Evolutionary conservation across 2,888 invertebrate genomes (phyloP).

Genomic region (Maniola hyperantus): DNA sequence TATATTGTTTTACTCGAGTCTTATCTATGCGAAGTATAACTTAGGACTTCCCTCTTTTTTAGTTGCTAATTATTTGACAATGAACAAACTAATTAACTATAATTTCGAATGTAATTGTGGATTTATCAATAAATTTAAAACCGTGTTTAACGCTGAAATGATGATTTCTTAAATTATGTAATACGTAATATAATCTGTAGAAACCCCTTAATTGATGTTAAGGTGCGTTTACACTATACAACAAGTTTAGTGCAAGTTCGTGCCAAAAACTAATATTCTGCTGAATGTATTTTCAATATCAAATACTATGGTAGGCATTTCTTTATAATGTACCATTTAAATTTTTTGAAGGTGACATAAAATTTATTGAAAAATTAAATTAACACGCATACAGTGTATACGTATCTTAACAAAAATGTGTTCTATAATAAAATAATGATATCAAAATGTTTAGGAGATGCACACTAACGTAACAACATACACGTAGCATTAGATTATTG

Average conservation of each 20-base stretch:
- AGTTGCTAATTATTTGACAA: slow-evolving; percentile 19
- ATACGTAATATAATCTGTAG: slow-evolving; percentile 11
- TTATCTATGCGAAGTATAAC: background rate
- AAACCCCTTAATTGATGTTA: slow-evolving; percentile 24
- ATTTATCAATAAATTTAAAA: slow-evolving; percentile 17
- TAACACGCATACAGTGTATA: slow-evolving; percentile 20
- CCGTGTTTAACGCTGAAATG: slow-evolving; percentile 17
- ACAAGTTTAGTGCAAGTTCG: slow-evolving; percentile 4
- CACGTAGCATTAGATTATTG: slow-evolving; percentile 46
- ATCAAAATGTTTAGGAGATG: slow-evolving; percentile 39
- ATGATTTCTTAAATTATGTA: slow-evolving; percentile 24
- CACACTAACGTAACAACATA: slow-evolving; percentile 42
- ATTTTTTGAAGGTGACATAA: background rate
- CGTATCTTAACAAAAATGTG: slow-evolving; percentile 34
- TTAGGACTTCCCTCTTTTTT: background rate
- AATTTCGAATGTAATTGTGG: slow-evolving; percentile 23
- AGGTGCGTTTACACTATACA: slow-evolving; percentile 28
- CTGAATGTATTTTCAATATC: background rate
- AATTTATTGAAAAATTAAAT: background rate
- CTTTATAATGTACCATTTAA: background rate
- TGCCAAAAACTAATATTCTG: slow-evolving; percentile 26
- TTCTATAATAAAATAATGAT: slow-evolving; percentile 30
- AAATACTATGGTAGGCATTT: background rate
- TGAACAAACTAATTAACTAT: slow-evolving; percentile 21
- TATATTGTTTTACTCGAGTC: background rate